These are phyloP conservation scores for Periplaneta americana DNA, from an alignment of 1,140 invertebrate genomes.

Conservation along the genomic window DNA sequence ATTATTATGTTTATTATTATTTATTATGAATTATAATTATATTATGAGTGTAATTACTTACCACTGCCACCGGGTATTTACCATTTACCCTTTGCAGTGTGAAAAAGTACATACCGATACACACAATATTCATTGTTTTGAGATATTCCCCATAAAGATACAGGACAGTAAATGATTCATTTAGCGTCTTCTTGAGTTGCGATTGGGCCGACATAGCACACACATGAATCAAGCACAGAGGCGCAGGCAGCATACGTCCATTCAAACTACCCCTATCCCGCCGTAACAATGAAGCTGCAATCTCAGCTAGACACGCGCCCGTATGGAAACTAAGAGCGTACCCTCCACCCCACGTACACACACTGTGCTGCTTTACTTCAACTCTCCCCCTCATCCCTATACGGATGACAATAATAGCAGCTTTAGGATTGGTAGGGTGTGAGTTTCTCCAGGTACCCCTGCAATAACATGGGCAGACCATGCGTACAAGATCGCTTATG, in stretches of 20 bases:
- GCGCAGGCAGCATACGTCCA: neutral
- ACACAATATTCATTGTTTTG: too few relatives aligned
- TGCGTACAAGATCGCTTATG: neutral
- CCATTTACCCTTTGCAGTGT: too few relatives aligned
- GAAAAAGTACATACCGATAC: too few relatives aligned
- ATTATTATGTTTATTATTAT: too few relatives aligned
- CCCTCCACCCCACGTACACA: neutral
- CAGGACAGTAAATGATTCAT: neutral
- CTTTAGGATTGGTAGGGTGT: neutral
- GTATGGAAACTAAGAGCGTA: neutral
- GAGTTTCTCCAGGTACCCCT: neutral
- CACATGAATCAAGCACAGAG: too few relatives aligned
- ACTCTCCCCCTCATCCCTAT: neutral
- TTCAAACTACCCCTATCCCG: neutral
- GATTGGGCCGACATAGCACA: neutral
- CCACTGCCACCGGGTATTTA: too few relatives aligned
- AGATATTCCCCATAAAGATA: too few relatives aligned
- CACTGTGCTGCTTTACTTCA: neutral
- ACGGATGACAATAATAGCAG: neutral
- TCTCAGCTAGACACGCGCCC: neutral
- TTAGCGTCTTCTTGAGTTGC: neutral
- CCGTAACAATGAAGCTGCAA: neutral
- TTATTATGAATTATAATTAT: too few relatives aligned
- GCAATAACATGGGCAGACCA: neutral
- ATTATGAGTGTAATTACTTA: too few relatives aligned